Percentiles rank a stretch among this genome's conserved stretches.
Conservation (phyloP, 2,888 invertebrate species). For the Tetropium fuscum region DNA sequence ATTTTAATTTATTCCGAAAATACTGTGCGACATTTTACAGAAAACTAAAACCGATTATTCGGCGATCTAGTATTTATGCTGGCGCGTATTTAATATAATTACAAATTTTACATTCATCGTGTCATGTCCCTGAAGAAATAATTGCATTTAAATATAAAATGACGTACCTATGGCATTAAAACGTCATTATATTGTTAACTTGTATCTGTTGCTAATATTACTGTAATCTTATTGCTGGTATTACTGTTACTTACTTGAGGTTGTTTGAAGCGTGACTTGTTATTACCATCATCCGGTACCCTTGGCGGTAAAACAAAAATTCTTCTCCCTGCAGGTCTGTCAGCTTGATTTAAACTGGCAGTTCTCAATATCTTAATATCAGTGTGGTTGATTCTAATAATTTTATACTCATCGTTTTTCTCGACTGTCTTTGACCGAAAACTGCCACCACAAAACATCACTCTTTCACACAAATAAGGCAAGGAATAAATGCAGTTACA, state of each 20-base stretch:
- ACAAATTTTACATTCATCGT: too few species aligned
- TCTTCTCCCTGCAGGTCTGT: slow-evolving; percentile 43
- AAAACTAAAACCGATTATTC: too few species aligned
- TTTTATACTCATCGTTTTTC: slow-evolving; percentile 58
- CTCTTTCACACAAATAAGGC: slow-evolving; percentile 8
- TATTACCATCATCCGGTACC: slow-evolving; percentile 45
- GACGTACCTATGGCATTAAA: too few species aligned
- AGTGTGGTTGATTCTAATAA: slow-evolving; percentile 57
- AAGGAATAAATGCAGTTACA: not conserved
- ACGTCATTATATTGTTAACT: too few species aligned
- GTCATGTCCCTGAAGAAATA: too few species aligned
- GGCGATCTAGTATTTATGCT: too few species aligned
- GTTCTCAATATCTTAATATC: slow-evolving; percentile 57
- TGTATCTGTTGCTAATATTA: too few species aligned
- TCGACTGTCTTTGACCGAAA: slow-evolving; percentile 59
- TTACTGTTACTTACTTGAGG: slow-evolving; percentile 38
- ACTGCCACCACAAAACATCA: slow-evolving; percentile 63
- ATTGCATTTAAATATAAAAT: too few species aligned
- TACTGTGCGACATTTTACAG: too few species aligned
- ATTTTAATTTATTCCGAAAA: too few species aligned
- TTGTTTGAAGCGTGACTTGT: slow-evolving; percentile 35
- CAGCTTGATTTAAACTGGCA: slow-evolving; percentile 50
- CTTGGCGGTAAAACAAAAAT: slow-evolving; percentile 56
- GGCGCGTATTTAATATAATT: too few species aligned
- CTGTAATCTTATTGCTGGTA: too few species aligned